Evolutionary conservation across 2,113 vertebrate genomes (phyloP), one percentile per base, ranked within the genome.

Genomic region (Tichodroma muraria): DNA sequence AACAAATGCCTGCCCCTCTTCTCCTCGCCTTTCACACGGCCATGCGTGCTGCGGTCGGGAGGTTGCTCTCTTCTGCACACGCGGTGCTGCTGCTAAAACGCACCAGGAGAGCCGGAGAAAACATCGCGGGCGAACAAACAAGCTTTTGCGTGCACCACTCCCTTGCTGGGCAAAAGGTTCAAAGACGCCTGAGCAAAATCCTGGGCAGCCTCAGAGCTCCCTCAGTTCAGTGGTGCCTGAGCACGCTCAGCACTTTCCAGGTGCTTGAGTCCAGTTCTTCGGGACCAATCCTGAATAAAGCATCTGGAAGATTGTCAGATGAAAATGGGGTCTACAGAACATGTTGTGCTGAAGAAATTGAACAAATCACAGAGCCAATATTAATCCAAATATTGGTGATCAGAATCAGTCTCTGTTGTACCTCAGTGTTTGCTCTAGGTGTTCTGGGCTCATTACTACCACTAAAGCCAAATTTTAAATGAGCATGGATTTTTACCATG

Each of bases 91-190:
- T 23, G 21, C 72, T 53, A 1, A 15, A 45, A 31, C 1, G 6
- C 31, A 2, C 28, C 4, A 7, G n/a, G 10, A 40, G 25, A 12
- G 33, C 0, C 6, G 22, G 21, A 69, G 23, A 44, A 54, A 35
- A 27, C 35, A 4, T 6, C 11, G 77, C 11, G 30, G 49, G 16
- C 15, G 28, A 24, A 5, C 13, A 42, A 52, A 44, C 2, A 14
- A 38, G 24, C 11, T 33, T 56, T 23, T 44, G 64, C 22, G 14
- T 22, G 21, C 37, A 9, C 21, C 47, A 27, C 28, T 28, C 23
- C 15, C 17, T 70, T 10, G 64, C 15, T 6, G 31, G 28, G 16
- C 9, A 8, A 38, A 90, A 53, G 15, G 52, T 49, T 75, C 25
- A 37, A 52, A 64, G 47, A 6, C 11, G 13, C 25, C 30, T 24